Percentiles rank a stretch among this genome's conserved stretches.
These are phyloP conservation scores for Apis laboriosa DNA, from an alignment of 1,140 invertebrate genomes.

Conservation along the genomic window DNA sequence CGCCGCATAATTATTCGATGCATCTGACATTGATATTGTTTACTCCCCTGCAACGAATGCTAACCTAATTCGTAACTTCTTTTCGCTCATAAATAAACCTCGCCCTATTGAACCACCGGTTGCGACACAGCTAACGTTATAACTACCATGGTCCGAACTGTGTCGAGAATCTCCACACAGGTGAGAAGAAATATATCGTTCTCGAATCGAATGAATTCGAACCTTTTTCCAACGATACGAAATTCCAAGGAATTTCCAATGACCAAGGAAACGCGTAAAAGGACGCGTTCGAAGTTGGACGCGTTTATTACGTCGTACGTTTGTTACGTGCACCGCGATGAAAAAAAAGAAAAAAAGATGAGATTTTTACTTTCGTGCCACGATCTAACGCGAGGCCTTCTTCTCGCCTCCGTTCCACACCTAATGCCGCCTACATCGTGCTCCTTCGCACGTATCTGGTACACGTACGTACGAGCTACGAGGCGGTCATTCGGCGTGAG, in stretches of 20 bases:
- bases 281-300: no score
- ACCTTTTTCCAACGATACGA: no score
- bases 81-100: constrained; percentile 4
- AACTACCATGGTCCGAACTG: background rate
- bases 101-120: constrained; percentile 1
- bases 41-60: background rate
- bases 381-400: constrained; percentile 58
- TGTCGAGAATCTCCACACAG: constrained; percentile 1
- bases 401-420: constrained; percentile 69
- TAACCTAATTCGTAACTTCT: constrained; percentile 8
- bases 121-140: constrained; percentile 8
- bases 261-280: no score
- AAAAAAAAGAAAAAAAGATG: constrained; percentile 19
- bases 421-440: constrained; percentile 60
- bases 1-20: background rate
- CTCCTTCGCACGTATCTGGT: constrained; percentile 51
- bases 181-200: background rate
- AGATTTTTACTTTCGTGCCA: constrained; percentile 51
- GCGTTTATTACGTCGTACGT: no score
- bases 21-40: constrained; percentile 4
- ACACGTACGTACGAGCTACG: constrained; percentile 20
- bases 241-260: no score
- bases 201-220: no score
- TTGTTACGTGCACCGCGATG: no score
- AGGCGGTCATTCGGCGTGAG: constrained; percentile 62